Evolutionary conservation across 2,113 vertebrate genomes (phyloP).

Genomic region (Rhipidura dahli): DNA sequence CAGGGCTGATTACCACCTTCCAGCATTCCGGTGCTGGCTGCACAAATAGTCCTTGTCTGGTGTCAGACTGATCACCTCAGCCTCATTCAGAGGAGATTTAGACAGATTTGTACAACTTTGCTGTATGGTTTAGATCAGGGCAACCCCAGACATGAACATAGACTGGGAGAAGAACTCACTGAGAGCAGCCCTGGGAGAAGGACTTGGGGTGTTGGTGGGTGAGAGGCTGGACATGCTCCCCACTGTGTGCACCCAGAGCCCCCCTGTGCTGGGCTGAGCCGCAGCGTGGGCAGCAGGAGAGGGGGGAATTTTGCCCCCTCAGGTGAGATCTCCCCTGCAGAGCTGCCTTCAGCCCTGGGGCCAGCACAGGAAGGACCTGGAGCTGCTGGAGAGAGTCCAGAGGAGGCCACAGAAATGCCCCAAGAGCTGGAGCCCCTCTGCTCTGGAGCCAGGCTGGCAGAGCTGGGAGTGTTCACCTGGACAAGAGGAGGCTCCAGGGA

Average conservation of each 20-base stretch:
- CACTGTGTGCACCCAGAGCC: neutral
- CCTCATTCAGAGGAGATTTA: neutral
- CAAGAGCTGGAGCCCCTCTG: neutral
- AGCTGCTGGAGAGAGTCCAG: neutral
- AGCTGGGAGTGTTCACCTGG: neutral
- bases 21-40: neutral
- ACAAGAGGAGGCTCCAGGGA: neutral
- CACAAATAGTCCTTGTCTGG: neutral
- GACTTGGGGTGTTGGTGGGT: neutral
- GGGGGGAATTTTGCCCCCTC: neutral
- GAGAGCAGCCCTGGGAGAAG: neutral
- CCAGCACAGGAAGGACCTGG: rapidly evolving
- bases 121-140: neutral
- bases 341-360: neutral
- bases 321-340: neutral
- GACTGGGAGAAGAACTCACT: neutral
- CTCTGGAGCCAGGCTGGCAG: neutral
- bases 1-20: neutral
- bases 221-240: neutral
- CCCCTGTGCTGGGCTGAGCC: neutral
- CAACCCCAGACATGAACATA: no score
- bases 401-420: rapidly evolving
- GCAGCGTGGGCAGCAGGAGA: rapidly evolving
- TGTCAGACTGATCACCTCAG: neutral
- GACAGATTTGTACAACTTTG: neutral